Evolutionary conservation across 2,113 vertebrate species (phyloP), one percentile per base, ranked within the genome.

Genomic region (Macrotus californicus): DNA sequence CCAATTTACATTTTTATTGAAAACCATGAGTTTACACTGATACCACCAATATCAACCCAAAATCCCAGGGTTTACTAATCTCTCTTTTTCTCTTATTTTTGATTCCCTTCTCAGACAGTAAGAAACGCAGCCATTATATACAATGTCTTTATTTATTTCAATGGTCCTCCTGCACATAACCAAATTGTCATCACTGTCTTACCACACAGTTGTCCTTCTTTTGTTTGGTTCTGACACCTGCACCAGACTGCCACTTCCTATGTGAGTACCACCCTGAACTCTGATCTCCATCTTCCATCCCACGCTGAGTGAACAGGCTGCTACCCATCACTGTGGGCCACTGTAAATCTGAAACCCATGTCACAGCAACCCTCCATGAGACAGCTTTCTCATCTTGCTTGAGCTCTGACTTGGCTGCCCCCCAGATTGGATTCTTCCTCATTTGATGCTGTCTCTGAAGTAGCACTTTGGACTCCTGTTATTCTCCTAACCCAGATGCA

Each of bases 1-100:
- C 24, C 5, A 79, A 75, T 94, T 92, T 85, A 73, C 7, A 80
- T 75, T 91, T 94, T 91, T 87, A 87, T 61, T 82, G 87, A 94
- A 94, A 87, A 76, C 29, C 15, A 34, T 61, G 29, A 31, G 3
- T 82, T 36, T 18, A 73, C 8, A 79, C 7, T 79, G 24, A 56
- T n/a, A 70, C 15, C 26, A 89, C 34, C 34, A 73, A 80, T 24
- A 59, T 79, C 15, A 82, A 48, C 69, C 26, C 36, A 79, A 77
- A 84, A 61, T 31, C 19, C 64, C 34, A 56, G 48, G 34, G 46
- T 19, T 76, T 80, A 36, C 66, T 43, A 72, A 6, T n/a, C n/a
- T 66, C 39, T 70, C 6, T 80, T 67, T n/a, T 6, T 83, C 69
- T 39, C 69, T 83, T 2, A 72, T 43, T 72, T 29, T 13, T 82